These are phyloP conservation scores for Denticeps clupeoides DNA, from an alignment of 2,797 vertebrate species.

Conservation along the genomic window DNA sequence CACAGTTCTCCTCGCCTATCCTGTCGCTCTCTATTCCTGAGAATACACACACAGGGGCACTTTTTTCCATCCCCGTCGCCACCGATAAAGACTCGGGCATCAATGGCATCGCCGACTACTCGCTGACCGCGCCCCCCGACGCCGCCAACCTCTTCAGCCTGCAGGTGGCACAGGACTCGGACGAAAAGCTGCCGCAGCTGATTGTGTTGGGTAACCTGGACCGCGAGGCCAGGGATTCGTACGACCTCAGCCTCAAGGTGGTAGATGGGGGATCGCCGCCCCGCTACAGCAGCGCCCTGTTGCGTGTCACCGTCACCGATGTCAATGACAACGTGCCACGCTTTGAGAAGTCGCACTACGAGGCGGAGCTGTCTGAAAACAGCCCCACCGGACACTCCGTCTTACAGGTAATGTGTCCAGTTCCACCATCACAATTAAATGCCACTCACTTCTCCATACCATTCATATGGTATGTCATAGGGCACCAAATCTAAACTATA, in stretches of 20 bases:
- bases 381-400: constrained; percentile 88
- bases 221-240: constrained; percentile 87
- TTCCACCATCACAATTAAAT: no score
- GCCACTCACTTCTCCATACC: no score
- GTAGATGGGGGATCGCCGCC: constrained; percentile 80
- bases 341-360: constrained; percentile 80
- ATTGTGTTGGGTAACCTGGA: constrained; percentile 91
- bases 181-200: constrained; percentile 86
- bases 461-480: no score
- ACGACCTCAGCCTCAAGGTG: constrained; percentile 89
- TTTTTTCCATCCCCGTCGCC: constrained; percentile 83
- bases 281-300: constrained; percentile 80
- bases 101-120: constrained; percentile 84
- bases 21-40: constrained; percentile 86
- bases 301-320: constrained; percentile 85
- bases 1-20: constrained; percentile 87
- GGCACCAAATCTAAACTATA: no score
- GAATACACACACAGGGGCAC: constrained; percentile 77
- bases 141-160: constrained; percentile 81
- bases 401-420: constrained; percentile 68
- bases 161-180: constrained; percentile 82
- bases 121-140: constrained; percentile 68
- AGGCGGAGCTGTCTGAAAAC: constrained; percentile 83
- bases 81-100: constrained; percentile 75
- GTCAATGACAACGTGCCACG: constrained; percentile 90